Percentiles rank a stretch among this genome's conserved stretches.
Conservation (phyloP, 2,797 vertebrate genomes). For the Borostomias antarcticus region DNA sequence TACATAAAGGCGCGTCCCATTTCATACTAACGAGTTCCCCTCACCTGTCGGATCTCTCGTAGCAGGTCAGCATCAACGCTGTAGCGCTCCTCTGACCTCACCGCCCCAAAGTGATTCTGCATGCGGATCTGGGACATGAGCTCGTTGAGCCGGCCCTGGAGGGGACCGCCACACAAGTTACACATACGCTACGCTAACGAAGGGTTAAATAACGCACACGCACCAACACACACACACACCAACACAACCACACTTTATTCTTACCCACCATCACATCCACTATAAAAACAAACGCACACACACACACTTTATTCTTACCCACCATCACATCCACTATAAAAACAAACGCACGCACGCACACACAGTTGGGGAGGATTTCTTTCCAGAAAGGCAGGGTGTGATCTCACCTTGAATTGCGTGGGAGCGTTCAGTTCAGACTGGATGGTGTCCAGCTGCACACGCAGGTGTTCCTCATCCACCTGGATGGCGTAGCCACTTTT, state of each 20-base stretch:
- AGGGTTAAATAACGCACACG: too few species aligned
- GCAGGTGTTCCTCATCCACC: conserved; percentile 94
- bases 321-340: neutral
- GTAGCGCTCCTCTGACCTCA: conserved; percentile 92
- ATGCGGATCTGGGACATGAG: conserved; percentile 98
- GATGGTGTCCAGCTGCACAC: conserved; percentile 97
- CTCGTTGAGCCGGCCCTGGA: conserved; percentile 97
- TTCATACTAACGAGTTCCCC: conserved; percentile 3
- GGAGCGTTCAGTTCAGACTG: conserved; percentile 97
- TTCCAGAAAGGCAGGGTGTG: neutral
- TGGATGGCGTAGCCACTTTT: conserved; percentile 98
- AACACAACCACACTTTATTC: neutral
- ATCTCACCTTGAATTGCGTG: conserved; percentile 92
- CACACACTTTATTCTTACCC: neutral
- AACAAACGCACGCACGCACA: neutral
- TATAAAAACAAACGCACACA: conserved; percentile 12
- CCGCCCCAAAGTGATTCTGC: conserved; percentile 97
- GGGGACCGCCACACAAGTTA: neutral
- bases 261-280: neutral
- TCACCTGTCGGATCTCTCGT: conserved; percentile 93
- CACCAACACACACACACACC: neutral
- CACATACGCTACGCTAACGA: neutral
- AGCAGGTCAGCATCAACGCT: conserved; percentile 91
- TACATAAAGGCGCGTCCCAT: neutral
- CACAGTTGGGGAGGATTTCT: neutral